Conservation (phyloP, 2,888 invertebrate species). For the Diarsia mendica region DNA sequence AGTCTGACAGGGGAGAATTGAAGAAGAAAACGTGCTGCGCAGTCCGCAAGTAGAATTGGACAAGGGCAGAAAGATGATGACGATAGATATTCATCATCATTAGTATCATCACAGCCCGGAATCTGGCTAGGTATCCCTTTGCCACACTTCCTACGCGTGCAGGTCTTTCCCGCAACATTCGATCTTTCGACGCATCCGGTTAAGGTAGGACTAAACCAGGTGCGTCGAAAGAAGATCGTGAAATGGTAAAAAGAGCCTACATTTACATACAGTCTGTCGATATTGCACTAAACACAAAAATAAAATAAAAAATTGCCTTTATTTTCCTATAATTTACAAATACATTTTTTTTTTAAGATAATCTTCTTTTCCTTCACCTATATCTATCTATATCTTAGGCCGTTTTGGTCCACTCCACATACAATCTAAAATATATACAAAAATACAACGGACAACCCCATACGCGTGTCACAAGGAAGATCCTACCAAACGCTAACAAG, state of each 20-base stretch:
- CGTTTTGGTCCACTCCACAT: no score
- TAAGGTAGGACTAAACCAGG: no score
- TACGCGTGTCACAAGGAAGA: slow-evolving; percentile 7
- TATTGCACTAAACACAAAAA: background rate
- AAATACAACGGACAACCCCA: background rate
- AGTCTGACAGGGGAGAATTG: no score
- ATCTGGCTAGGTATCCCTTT: background rate
- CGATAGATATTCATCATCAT: background rate
- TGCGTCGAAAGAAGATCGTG: no score
- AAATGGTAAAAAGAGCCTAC: background rate
- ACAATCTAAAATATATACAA: background rate
- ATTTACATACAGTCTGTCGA: background rate
- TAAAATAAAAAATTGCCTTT: background rate
- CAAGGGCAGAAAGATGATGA: no score
- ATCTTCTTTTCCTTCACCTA: no score
- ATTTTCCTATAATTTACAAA: background rate
- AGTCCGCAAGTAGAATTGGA: no score
- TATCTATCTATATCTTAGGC: no score
- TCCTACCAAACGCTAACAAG: slow-evolving; percentile 27
- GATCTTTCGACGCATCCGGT: background rate
- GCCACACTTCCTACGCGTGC: background rate
- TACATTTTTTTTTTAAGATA: no score
- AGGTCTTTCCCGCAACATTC: background rate
- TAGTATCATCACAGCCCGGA: background rate
- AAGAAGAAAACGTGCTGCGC: no score